Base-by-base conservation (phyloP, 2,113 vertebrate species). In the Dasyurus viverrinus region DNA sequence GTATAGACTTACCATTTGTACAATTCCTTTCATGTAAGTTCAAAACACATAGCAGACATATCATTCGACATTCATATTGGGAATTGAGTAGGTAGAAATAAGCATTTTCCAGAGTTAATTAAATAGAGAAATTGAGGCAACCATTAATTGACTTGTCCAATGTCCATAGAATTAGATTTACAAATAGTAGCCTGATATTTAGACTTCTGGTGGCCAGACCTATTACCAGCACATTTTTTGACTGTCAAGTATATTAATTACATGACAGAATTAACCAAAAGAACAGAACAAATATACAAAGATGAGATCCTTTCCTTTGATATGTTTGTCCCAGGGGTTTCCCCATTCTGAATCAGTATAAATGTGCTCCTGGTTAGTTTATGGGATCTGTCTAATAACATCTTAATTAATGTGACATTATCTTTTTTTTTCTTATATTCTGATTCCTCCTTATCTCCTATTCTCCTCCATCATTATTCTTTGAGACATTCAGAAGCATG, bases 71-170 rank as follows among this genome's bases (percentile, higher is more conserved):
- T 93, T 42, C 27, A 12, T 2, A 14, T 42, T 47, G 27, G 12
- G 50, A n/a, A n/a, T 25, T 5, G 2, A 9, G 3, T 8, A 14
- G 57, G n/a, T 92, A 47, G 54, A 52, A 89, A 53, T 93, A 42
- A 68, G 0, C n/a, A 36, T 53, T 53, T 14, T 7, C 50, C 46
- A 8, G 53, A 92, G 89, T 36, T 50, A 90, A 42, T 1, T 60
- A 60, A 93, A 91, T 95, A 53, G 23, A 91, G 93, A 93, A 93
- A 92, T 42, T 0, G 90, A 54, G 54, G 91, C 27, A 26, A 25
- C 27, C 27, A 0, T 1, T 1, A 12, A 50, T 90, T 52, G 53
- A 46, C 6, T 23, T 76, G 60, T 36, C 23, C 4, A 4, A 48
- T 54, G 23, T 0, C 68, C 19, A 42, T 23, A 42, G 47, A 47